Evolutionary conservation across 2,888 invertebrate genomes (phyloP).

Genomic region (Cancer borealis): DNA sequence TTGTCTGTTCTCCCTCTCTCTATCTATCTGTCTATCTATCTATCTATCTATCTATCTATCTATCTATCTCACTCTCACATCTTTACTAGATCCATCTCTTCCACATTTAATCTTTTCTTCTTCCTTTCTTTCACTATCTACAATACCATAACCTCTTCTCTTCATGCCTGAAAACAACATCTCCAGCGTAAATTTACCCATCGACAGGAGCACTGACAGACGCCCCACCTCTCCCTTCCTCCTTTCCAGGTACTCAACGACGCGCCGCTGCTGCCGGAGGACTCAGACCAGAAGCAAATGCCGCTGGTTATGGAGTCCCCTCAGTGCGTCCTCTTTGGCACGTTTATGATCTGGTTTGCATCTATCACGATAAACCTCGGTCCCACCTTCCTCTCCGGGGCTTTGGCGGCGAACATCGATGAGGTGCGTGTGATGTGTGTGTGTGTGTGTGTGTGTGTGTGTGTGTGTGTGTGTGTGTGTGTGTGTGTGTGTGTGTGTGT

Average conservation of each 20-base stretch:
- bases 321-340: slow-evolving; percentile 93
- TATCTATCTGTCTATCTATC: background rate
- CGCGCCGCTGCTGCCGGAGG: slow-evolving; percentile 88
- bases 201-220: background rate
- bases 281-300: slow-evolving; percentile 83
- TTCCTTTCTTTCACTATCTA: background rate
- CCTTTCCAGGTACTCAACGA: slow-evolving; percentile 85
- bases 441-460: background rate
- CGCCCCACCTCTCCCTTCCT: slow-evolving; percentile 79
- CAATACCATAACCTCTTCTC: background rate
- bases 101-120: background rate
- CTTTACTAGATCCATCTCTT: background rate
- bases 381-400: slow-evolving; percentile 91
- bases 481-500: slow-evolving; percentile 36
- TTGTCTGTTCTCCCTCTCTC: background rate
- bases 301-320: slow-evolving; percentile 91
- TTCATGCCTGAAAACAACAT: background rate
- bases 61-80: background rate
- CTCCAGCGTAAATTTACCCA: background rate
- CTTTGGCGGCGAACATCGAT: slow-evolving; percentile 88
- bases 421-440: slow-evolving; percentile 52
- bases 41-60: background rate
- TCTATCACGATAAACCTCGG: slow-evolving; percentile 94
- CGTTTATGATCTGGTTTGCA: slow-evolving; percentile 96
- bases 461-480: no score